phyloP scores from a whole-genome alignment of 1,140 invertebrate species.

The Oreohelix idahoensis region DNA sequence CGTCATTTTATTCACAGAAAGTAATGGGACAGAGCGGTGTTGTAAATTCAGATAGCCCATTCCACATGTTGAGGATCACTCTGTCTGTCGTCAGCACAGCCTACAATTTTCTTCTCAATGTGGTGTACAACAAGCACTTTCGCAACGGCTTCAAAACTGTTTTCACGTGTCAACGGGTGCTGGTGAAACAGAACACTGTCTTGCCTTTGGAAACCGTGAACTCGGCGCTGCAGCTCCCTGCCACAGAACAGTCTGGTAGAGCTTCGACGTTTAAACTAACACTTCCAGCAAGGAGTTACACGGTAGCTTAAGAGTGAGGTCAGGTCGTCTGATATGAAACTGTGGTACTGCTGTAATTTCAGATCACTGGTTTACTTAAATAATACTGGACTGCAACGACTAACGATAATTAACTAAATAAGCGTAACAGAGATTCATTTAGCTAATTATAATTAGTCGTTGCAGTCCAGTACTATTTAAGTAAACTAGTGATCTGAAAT shows the following conservation, averaged over 20 bases:
- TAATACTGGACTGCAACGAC: too few species aligned
- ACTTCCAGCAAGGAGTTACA: too few species aligned
- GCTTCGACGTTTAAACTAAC: not conserved
- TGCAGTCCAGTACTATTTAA: too few species aligned
- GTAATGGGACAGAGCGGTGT: slow-evolving; percentile 37
- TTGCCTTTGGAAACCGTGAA: not conserved
- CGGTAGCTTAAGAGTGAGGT: too few species aligned
- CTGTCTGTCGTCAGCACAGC: slow-evolving; percentile 51
- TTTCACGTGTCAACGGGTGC: not conserved
- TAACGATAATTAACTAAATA: too few species aligned
- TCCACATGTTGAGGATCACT: slow-evolving; percentile 40
- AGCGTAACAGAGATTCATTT: too few species aligned
- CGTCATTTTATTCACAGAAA: slow-evolving; percentile 50
- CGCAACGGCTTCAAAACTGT: slow-evolving; percentile 37
- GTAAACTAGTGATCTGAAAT: too few species aligned
- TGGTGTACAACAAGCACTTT: slow-evolving; percentile 51
- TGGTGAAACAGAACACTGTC: not conserved
- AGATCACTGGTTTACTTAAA: too few species aligned
- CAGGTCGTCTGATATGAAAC: too few species aligned
- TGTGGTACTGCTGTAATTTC: too few species aligned
- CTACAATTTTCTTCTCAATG: slow-evolving; percentile 55
- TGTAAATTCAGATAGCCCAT: slow-evolving; percentile 21
- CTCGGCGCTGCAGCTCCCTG: not conserved
- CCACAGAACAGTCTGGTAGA: not conserved
- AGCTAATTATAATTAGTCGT: too few species aligned